Conservation (phyloP, 2,888 invertebrate species). For the Diaperis boleti region DNA sequence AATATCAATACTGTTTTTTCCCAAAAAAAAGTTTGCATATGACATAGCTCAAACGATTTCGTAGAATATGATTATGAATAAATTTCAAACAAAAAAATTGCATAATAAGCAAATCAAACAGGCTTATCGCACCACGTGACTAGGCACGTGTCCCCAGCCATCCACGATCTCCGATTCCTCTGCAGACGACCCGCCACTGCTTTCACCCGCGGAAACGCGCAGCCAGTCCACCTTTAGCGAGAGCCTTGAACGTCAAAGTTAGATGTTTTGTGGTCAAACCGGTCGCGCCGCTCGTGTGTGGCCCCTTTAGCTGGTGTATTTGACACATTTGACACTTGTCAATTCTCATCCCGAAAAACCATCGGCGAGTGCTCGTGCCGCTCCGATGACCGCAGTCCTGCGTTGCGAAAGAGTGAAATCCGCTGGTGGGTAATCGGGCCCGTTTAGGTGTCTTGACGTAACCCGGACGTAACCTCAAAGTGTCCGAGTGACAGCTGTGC, state of each 20-base stretch:
- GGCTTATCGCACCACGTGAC: background rate
- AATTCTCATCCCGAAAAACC: conserved; percentile 8
- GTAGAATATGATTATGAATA: too few species aligned
- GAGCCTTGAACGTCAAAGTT: conserved; percentile 35
- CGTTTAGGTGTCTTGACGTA: conserved; percentile 24
- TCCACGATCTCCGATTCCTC: background rate
- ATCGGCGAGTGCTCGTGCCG: conserved; percentile 15
- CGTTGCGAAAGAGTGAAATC: conserved; percentile 35
- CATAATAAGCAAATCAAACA: too few species aligned
- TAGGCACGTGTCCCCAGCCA: background rate
- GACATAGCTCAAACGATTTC: too few species aligned
- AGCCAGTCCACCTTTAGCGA: conserved; percentile 27
- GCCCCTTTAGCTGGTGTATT: conserved; percentile 12
- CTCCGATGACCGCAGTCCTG: conserved; percentile 1
- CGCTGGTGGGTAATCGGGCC: background rate
- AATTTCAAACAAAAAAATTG: too few species aligned
- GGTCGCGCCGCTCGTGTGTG: background rate
- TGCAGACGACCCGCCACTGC: conserved; percentile 24
- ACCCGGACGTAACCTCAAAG: conserved; percentile 31
- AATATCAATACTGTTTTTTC: too few species aligned
- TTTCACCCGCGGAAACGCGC: conserved; percentile 39
- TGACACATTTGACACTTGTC: conserved; percentile 29
- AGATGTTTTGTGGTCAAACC: conserved; percentile 3
- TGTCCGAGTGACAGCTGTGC: background rate
- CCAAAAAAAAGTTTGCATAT: too few species aligned